phyloP scores from a whole-genome alignment of 1,140 invertebrate genomes.

The Atta texana region DNA sequence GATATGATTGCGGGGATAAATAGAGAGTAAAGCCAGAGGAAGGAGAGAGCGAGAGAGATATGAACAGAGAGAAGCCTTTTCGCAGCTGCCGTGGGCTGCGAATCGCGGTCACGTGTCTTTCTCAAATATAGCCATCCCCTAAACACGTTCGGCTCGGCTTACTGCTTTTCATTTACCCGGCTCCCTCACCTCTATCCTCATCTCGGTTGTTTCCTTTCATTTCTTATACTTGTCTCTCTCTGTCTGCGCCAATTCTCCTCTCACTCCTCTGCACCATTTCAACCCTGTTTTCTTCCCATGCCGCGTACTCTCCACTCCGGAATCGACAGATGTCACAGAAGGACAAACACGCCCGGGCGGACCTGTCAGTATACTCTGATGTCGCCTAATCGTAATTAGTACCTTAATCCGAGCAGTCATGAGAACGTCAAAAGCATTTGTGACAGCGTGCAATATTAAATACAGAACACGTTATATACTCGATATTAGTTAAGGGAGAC shows the following conservation, averaged over 20 bases:
- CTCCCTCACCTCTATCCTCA: neutral
- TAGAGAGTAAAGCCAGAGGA: slow-evolving; percentile 43
- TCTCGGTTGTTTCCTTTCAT: slow-evolving; percentile 26
- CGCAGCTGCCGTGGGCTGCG: slow-evolving; percentile 70
- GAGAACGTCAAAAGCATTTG: slow-evolving; percentile 46
- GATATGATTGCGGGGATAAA: slow-evolving; percentile 76
- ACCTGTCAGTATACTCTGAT: slow-evolving; percentile 70
- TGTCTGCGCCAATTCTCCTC: slow-evolving; percentile 5
- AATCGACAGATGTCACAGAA: slow-evolving; percentile 75
- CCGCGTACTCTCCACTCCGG: slow-evolving; percentile 54
- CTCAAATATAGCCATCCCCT: slow-evolving; percentile 70
- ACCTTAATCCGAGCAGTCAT: slow-evolving; percentile 66
- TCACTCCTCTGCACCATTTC: neutral
- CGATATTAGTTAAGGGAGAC: neutral
- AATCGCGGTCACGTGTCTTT: slow-evolving; percentile 72
- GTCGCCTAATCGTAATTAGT: slow-evolving; percentile 75
- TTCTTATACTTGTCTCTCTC: neutral
- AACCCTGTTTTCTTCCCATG: slow-evolving; percentile 62
- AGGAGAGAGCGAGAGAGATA: slow-evolving; percentile 15
- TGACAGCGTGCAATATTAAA: slow-evolving; percentile 43
- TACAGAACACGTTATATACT: slow-evolving; percentile 1
- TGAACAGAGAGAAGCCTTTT: slow-evolving; percentile 69
- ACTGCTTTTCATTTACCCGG: slow-evolving; percentile 75
- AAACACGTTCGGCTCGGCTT: slow-evolving; percentile 73
- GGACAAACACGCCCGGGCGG: slow-evolving; percentile 64